phyloP scores from a whole-genome alignment of 2,113 vertebrate genomes.

The Arvicanthis niloticus region DNA sequence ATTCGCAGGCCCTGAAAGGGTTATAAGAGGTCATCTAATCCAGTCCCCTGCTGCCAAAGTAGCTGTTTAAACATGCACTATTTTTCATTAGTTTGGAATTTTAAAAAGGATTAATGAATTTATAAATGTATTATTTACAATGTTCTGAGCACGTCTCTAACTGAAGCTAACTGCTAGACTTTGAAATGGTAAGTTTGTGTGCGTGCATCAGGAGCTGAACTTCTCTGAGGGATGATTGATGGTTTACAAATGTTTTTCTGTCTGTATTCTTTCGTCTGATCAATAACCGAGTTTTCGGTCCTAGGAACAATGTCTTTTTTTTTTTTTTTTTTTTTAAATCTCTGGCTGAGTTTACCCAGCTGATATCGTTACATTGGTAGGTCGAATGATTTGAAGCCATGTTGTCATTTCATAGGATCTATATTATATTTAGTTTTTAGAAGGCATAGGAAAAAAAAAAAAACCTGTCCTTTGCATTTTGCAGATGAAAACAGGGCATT shows the following conservation, averaged over 20 bases:
- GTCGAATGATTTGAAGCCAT: neutral
- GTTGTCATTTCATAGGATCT: neutral
- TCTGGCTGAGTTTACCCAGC: neutral
- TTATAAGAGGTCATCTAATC: slow-evolving; percentile 70
- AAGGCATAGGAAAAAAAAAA: neutral
- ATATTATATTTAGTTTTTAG: neutral
- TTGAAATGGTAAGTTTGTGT: slow-evolving; percentile 62
- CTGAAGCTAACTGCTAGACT: slow-evolving; percentile 52
- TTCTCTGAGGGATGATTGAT: slow-evolving; percentile 27
- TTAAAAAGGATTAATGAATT: slow-evolving; percentile 81
- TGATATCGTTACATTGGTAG: neutral
- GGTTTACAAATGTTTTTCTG: slow-evolving; percentile 41
- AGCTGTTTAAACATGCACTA: slow-evolving; percentile 73
- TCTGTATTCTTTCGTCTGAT: slow-evolving; percentile 21
- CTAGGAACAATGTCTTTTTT: neutral
- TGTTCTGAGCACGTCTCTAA: slow-evolving; percentile 67
- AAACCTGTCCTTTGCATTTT: neutral
- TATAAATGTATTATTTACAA: slow-evolving; percentile 81
- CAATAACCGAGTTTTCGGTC: neutral
- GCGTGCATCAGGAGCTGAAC: neutral
- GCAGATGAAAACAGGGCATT: neutral
- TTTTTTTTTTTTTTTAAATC: neutral
- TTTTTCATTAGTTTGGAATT: slow-evolving; percentile 75
- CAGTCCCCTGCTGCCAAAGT: slow-evolving; percentile 67
- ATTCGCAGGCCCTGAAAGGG: slow-evolving; percentile 56